A percentile compares a stretch with the other conserved stretches of the same genome.
Conservation (phyloP, 2,113 vertebrate genomes). For the Bos indicus region DNA sequence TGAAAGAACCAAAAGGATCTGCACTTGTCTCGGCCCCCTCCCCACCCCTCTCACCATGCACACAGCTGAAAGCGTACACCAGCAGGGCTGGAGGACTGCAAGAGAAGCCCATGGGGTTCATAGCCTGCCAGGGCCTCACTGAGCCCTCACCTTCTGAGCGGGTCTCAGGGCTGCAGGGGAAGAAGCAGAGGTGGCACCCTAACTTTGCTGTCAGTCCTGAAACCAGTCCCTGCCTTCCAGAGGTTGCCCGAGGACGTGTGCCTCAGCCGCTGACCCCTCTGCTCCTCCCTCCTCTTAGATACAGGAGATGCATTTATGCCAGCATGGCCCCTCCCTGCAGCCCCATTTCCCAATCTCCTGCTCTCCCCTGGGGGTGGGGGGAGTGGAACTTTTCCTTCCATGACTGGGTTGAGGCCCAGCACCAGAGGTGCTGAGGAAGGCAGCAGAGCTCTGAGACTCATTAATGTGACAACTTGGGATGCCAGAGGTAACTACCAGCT, state of each 20-base stretch:
- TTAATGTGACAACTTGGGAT: not conserved
- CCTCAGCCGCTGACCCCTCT: not conserved
- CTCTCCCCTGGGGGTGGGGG: not conserved
- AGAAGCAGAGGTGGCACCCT: not conserved
- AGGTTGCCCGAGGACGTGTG: not conserved
- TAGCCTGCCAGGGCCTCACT: not conserved
- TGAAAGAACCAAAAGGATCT: not conserved
- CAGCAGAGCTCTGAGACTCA: not conserved
- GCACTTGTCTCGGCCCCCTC: not conserved
- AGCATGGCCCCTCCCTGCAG: not conserved
- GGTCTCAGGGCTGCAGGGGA: not conserved
- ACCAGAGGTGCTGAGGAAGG: not conserved
- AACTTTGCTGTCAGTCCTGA: not conserved
- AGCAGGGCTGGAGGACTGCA: not conserved
- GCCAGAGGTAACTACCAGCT: not conserved
- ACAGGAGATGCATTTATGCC: not conserved
- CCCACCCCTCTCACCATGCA: not conserved
- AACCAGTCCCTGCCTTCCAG: not conserved
- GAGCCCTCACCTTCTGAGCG: not conserved
- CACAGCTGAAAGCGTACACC: not conserved
- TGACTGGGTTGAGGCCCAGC: not conserved
- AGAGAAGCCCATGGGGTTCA: not conserved
- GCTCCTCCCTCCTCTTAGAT: not conserved
- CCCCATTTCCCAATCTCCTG: not conserved
- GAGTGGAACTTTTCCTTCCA: constrained; percentile 32